Evolutionary conservation across 2,113 vertebrate genomes (phyloP).

Genomic region (Pyxicephalus adspersus): DNA sequence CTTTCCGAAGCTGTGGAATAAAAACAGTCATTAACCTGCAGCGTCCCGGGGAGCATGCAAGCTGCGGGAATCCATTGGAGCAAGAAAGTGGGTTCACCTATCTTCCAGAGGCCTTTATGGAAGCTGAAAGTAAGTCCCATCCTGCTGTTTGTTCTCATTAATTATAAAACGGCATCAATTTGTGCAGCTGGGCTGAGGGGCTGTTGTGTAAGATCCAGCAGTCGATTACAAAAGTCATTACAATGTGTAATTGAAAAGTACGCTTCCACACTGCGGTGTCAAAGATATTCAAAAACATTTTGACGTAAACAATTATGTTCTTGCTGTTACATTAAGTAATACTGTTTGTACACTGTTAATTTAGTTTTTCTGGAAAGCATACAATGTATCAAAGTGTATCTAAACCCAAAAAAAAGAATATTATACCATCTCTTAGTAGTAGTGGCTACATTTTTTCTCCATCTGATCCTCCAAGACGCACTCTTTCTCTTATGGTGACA

Average conservation of each 20-base stretch:
- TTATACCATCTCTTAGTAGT: too few relatives aligned
- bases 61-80: slow-evolving; percentile 92
- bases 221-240: background rate
- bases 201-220: slow-evolving; percentile 53
- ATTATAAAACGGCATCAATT: slow-evolving; percentile 62
- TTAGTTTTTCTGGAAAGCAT: too few relatives aligned
- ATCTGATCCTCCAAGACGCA: too few relatives aligned
- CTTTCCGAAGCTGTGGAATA: slow-evolving; percentile 80
- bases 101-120: slow-evolving; percentile 92
- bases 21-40: slow-evolving; percentile 96
- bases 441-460: too few relatives aligned
- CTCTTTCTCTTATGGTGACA: too few relatives aligned
- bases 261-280: background rate
- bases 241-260: slow-evolving; percentile 23
- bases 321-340: background rate
- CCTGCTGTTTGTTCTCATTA: slow-evolving; percentile 61
- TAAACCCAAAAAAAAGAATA: too few relatives aligned
- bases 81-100: slow-evolving; percentile 93
- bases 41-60: slow-evolving; percentile 93
- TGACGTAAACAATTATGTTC: background rate
- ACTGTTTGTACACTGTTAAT: too few relatives aligned
- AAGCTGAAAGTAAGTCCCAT: slow-evolving; percentile 87
- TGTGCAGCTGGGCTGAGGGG: slow-evolving; percentile 55
- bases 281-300: slow-evolving; percentile 1
- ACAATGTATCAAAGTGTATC: too few relatives aligned